Percentiles rank a stretch among this genome's conserved stretches.
phyloP scores from a whole-genome alignment of 2,113 vertebrate genomes.

The Muntiacus reevesi region DNA sequence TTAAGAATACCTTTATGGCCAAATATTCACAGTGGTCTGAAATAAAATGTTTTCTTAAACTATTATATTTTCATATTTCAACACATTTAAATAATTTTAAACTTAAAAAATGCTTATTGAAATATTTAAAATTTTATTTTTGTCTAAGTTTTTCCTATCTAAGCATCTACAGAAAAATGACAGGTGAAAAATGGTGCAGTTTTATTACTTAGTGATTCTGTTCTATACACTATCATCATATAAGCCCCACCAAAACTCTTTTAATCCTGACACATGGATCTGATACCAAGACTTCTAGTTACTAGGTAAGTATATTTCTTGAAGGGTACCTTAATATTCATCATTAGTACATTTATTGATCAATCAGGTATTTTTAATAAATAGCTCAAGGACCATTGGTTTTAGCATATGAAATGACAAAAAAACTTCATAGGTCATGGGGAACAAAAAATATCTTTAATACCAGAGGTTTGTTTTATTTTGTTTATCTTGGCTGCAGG shows the following conservation, averaged over 20 bases:
- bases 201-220: conserved; percentile 41
- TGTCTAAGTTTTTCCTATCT: conserved; percentile 31
- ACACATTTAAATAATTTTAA: neutral
- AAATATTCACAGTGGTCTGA: neutral
- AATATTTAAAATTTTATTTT: conserved; percentile 32
- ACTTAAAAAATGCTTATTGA: neutral
- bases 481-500: neutral
- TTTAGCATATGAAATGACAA: conserved; percentile 75
- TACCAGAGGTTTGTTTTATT: conserved; percentile 24
- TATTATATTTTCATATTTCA: neutral
- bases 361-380: conserved; percentile 73
- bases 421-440: conserved; percentile 72
- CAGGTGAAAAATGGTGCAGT: neutral
- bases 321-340: conserved; percentile 60
- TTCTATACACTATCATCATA: conserved; percentile 46
- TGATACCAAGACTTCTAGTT: conserved; percentile 56
- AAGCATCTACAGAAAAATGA: conserved; percentile 56
- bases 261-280: conserved; percentile 59
- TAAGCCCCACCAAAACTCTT: conserved; percentile 40
- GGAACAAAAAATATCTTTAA: conserved; percentile 65
- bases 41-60: neutral
- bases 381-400: conserved; percentile 65
- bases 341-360: conserved; percentile 68
- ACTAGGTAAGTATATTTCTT: conserved; percentile 61
- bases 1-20: neutral